Evolutionary conservation across 1,140 invertebrate species (phyloP), one percentile per base, ranked within the genome.

Genomic region (Globodera ellingtonae): DNA sequence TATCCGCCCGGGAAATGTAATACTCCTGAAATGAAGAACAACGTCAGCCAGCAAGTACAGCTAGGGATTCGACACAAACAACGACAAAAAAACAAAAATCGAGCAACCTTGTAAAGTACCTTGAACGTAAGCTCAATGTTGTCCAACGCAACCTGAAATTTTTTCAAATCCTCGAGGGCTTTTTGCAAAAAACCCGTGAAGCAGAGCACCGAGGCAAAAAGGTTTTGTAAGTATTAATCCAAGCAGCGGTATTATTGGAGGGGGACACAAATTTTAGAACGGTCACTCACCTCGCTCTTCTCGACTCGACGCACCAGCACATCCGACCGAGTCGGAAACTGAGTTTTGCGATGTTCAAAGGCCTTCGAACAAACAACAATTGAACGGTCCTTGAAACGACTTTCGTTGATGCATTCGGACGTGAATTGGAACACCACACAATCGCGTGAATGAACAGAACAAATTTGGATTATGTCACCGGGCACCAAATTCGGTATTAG

Each of bases 121-220:
- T 96, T 98, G 87, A 98, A 98, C 0, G 95, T 95, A 4, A 99
- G 90, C 90, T 99, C 97, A 67, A 99, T 93, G 8, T 96, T 95
- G 91, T 99, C 96, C 48, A 99, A 90, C 6, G 94, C 93, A n/a
- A 98, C 95, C 86, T 88, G 24, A 84, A 80, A 67, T 62, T 18
- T 62, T 62, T 7, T 2, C 7, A 52, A 52, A 47, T 78, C 48
- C 44, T 52, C 0, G 1, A 13, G 4, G 50, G 50, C 1, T 52
- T 52, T 13, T 52, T 52, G 7, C 50, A 13, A 52, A 52, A 52
- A 52, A 52, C 50, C 50, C 50, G 10, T 9, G 4, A 52, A 52
- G 10, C 50, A 52, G 10, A 35, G 10, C 50, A 13, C 50, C 50
- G 10, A 52, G 50, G 50, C 50, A 52, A 52, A 13, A 35, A 0